Evolutionary conservation across 2,797 vertebrate genomes (phyloP), one percentile per base, ranked within the genome.

Genomic region (Sylvia borin): DNA sequence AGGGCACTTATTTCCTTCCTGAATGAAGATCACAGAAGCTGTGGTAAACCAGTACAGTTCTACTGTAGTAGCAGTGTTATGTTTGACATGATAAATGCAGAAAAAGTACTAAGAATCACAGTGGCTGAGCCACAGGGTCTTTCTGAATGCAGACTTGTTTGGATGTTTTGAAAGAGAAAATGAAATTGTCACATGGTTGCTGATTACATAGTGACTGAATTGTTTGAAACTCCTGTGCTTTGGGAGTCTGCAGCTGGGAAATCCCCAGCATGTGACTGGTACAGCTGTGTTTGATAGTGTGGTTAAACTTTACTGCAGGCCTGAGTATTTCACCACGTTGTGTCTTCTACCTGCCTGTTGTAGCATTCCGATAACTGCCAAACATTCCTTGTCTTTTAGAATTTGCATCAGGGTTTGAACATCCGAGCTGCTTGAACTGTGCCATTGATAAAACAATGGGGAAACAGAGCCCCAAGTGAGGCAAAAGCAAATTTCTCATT

Each of bases 141-240:
- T 85, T 92, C 70, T 85, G 88, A 91, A 72, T 93, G 86, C 86
- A 42, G 32, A 51, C 71, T 96, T 93, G 72, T 93, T 88, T 75
- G 66, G 81, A 87, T 67, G 61, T 73, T 94, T 71, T 91, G 81
- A 90, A 80, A 82, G 88, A 93, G 91, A 93, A 96, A 94, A 93
- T 60, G 54, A 71, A 83, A 88, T 82, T 66, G 54, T 96, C 92
- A 88, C 62, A 54, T 95, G 96, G 84, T 50, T 91, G 65, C 27
- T 62, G 85, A 90, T 90, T 81, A 85, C 73, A 65, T 80, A 85
- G 79, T 78, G 92, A 95, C 82, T 58, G 53, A 70, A 60, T 76
- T 91, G 94, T 97, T 97, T 96, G 92, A n/a, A 87, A 91, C n/a
- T 57, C 2, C 16, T 95, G 88, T 91, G 81, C 92, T 96, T 86